A percentile compares a stretch with the other conserved stretches of the same genome.
These are phyloP conservation scores for Zaprionus capensis DNA, from an alignment of 1,140 invertebrate species.

Conservation along the genomic window DNA sequence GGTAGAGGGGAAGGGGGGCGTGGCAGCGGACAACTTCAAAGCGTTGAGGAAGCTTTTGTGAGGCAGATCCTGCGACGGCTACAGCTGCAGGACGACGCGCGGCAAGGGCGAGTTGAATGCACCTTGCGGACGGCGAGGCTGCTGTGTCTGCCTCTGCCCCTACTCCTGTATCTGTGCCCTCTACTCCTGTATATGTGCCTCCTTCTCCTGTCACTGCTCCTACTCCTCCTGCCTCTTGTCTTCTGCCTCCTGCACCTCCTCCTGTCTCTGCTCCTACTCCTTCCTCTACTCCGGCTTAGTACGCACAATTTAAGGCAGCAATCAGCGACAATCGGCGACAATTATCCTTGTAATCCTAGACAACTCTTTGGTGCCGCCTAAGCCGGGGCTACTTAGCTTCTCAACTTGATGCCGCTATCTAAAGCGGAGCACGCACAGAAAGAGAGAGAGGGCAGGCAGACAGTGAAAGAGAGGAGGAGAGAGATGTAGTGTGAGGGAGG, in stretches of 20 bases:
- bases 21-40: slow-evolving; percentile 14
- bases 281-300: neutral
- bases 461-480: neutral
- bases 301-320: slow-evolving; percentile 62
- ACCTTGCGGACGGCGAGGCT: slow-evolving; percentile 8
- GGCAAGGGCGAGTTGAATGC: neutral
- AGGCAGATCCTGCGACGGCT: neutral
- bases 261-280: neutral
- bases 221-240: too few relatives aligned
- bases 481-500: neutral
- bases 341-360: slow-evolving; percentile 54
- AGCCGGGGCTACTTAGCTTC: slow-evolving; percentile 63
- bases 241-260: too few relatives aligned
- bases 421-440: neutral
- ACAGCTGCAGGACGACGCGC: neutral
- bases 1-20: neutral
- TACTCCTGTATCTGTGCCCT: too few relatives aligned
- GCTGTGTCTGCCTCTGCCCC: too few relatives aligned
- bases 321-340: slow-evolving; percentile 18
- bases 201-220: too few relatives aligned
- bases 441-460: neutral
- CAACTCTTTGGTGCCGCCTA: slow-evolving; percentile 58
- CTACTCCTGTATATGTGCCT: too few relatives aligned
- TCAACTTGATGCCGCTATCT: slow-evolving; percentile 60
- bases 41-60: slow-evolving; percentile 23